Percentiles rank a stretch among this genome's conserved stretches.
phyloP scores from a whole-genome alignment of 2,888 invertebrate genomes.

The Agelastica alni region DNA sequence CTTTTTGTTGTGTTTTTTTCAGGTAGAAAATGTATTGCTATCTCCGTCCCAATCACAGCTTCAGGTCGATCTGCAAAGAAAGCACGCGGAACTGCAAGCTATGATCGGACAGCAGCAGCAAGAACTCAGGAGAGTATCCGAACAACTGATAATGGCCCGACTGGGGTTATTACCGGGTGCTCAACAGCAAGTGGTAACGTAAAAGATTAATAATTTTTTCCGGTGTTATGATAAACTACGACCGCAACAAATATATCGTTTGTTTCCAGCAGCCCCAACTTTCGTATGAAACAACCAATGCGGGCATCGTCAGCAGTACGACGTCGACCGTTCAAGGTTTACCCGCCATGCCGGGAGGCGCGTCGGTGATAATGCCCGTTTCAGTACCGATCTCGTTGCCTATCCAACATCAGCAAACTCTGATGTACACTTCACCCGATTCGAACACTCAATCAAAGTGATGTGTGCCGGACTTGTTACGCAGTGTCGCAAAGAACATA shows the following conservation, averaged over 20 bases:
- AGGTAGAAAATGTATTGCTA: constrained; percentile 59
- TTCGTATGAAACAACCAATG: constrained; percentile 35
- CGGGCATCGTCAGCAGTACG: constrained; percentile 53
- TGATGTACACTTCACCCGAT: constrained; percentile 43
- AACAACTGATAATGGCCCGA: constrained; percentile 80
- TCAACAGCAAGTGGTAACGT: constrained; percentile 28
- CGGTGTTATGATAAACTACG: background rate
- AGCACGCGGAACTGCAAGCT: constrained; percentile 84
- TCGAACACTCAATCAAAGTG: constrained; percentile 42
- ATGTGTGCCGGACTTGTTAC: too few relatives aligned
- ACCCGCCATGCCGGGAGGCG: constrained; percentile 38
- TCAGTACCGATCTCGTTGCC: constrained; percentile 37
- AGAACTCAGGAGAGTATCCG: constrained; percentile 82
- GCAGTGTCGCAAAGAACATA: background rate
- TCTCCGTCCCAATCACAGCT: constrained; percentile 63
- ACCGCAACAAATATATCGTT: background rate
- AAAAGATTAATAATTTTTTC: too few relatives aligned
- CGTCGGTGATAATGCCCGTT: constrained; percentile 46
- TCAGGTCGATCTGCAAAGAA: constrained; percentile 77
- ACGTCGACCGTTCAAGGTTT: constrained; percentile 45
- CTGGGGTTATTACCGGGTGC: constrained; percentile 66
- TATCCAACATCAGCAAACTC: constrained; percentile 35
- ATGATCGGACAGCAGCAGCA: constrained; percentile 85
- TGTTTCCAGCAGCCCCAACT: constrained; percentile 22
- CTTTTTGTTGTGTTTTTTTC: constrained; percentile 32